Evolutionary conservation across 2,888 invertebrate species (phyloP), one percentile per base, ranked within the genome.

Genomic region (Dicranocentrus wangi): DNA sequence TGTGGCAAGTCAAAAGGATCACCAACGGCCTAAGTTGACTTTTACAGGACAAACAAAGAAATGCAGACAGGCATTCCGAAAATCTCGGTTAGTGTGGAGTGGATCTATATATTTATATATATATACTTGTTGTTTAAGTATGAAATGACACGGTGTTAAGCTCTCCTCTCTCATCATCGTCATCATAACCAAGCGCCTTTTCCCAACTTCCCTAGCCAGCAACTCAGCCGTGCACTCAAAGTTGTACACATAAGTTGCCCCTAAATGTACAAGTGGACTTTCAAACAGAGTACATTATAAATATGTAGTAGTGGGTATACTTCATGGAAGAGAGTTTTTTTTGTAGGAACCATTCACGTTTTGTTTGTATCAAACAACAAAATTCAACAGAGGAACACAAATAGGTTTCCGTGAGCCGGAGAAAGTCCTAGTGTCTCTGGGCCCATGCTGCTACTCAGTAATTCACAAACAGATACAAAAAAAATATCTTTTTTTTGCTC

Each of bases 1-100:
- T 76, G 75, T 76, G 47, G 68, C 68, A 76, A 76, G 76, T 76
- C 68, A 60, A 68, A 72, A 60, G 19, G 76, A 75, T 75, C 75
- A 73, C 32, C 32, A 39, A 10, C 47, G 47, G 17, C 21, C 15
- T n/a, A 21, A 17, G 21, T 42, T 63, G 63, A 63, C 63, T 39
- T 63, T 39, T 42, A 32, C 66, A 61, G 32, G 47, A 60, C 72
- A 72, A 25, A 72, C 47, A 61, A 42, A 73, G 32, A 65, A 23
- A 53, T 65, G 32, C 53, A 60, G 32, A 43, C 42, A 72, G 58
- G 43, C 42, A 63, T 42, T 39, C 51, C 28, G 13, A 39, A 21
- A 65, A 28, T 53, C 47, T 47, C 19, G 27, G 72, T 23, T 28
- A 72, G 61, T 61, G 55, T 15, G 23, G 42, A 43, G 71, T 21